Evolutionary conservation across 1,140 invertebrate genomes (phyloP).

Genomic region (Latrodectus geometricus): DNA sequence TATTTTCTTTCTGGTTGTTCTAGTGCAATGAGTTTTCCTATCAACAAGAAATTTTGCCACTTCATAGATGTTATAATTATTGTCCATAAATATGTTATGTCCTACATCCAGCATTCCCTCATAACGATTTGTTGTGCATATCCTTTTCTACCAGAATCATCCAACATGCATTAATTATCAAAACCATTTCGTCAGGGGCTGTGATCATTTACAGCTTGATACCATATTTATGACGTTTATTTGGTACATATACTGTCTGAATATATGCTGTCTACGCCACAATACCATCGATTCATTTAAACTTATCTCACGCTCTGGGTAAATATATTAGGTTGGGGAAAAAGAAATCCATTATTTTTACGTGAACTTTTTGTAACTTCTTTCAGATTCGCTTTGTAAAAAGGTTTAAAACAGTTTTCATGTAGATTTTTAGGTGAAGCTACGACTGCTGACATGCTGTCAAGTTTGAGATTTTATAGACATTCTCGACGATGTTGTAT

Average conservation of each 20-base stretch:
- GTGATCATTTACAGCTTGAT: no score
- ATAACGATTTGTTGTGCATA: slow-evolving; percentile 7
- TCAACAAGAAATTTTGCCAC: slow-evolving; percentile 18
- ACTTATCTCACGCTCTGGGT: slow-evolving; percentile 66
- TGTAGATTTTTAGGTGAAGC: no score
- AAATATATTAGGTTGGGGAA: no score
- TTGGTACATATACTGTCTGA: slow-evolving; percentile 68
- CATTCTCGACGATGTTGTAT: no score
- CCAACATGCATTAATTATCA: slow-evolving; percentile 17
- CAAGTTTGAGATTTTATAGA: no score
- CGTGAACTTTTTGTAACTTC: no score
- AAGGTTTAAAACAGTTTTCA: no score
- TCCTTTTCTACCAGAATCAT: slow-evolving; percentile 15
- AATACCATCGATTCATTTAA: slow-evolving; percentile 69
- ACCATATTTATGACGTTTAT: no score
- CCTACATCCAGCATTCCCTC: slow-evolving; percentile 39
- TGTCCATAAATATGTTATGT: slow-evolving; percentile 26
- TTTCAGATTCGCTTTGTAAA: no score
- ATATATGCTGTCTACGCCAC: slow-evolving; percentile 67
- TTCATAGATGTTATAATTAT: slow-evolving; percentile 17
- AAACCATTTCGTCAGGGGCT: not conserved
- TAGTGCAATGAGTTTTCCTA: no score
- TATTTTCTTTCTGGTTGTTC: slow-evolving; percentile 13
- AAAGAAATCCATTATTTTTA: no score
- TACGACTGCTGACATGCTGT: no score